Evolutionary conservation across 2,797 vertebrate species (phyloP).

Genomic region (Lithobates sylvaticus): DNA sequence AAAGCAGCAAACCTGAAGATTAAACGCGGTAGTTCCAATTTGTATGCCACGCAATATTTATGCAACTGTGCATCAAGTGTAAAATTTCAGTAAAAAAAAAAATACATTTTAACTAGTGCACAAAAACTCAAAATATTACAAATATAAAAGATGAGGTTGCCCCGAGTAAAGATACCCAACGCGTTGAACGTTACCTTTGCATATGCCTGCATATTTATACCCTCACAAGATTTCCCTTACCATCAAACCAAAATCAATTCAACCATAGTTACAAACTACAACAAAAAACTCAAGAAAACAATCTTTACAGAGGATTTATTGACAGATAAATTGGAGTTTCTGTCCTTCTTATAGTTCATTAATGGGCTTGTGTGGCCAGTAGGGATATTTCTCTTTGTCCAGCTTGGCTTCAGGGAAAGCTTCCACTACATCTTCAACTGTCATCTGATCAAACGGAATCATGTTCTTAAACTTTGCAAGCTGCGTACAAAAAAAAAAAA

Average conservation of each 20-base stretch:
- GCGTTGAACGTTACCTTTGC: too few species aligned
- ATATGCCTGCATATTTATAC: too few species aligned
- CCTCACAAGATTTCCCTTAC: too few species aligned
- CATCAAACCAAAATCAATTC: neutral
- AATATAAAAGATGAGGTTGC: too few species aligned
- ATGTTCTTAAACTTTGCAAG: slow-evolving; percentile 82
- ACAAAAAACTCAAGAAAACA: slow-evolving; percentile 68
- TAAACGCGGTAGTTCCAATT: too few species aligned
- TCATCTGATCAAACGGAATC: slow-evolving; percentile 93
- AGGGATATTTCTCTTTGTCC: slow-evolving; percentile 89
- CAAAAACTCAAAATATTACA: too few species aligned
- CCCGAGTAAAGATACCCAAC: too few species aligned
- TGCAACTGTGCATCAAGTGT: too few species aligned
- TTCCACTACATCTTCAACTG: slow-evolving; percentile 79
- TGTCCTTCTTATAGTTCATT: slow-evolving; percentile 78
- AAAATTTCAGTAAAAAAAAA: too few species aligned
- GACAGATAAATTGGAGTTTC: neutral
- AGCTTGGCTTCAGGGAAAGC: slow-evolving; percentile 89
- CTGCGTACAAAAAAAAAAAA: slow-evolving; percentile 66
- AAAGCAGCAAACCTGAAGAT: too few species aligned
- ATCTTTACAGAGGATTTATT: slow-evolving; percentile 25
- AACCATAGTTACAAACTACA: neutral
- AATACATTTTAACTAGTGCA: too few species aligned
- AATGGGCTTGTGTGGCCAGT: slow-evolving; percentile 91
- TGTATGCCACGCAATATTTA: too few species aligned